Evolutionary conservation across 2,888 invertebrate species (phyloP), one percentile per base, ranked within the genome.

Genomic region (Chymomyza procnemis): DNA sequence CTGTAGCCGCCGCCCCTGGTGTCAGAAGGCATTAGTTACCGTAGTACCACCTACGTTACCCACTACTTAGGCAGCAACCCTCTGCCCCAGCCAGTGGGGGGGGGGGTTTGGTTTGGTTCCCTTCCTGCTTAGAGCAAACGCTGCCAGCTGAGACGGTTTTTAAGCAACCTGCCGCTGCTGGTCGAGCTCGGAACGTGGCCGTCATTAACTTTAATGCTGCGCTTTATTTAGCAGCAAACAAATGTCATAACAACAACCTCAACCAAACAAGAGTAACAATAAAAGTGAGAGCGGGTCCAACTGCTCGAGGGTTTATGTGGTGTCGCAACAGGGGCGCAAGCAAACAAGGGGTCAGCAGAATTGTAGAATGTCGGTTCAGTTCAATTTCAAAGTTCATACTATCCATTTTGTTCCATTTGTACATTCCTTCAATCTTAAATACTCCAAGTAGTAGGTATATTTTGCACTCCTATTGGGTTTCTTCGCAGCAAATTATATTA

Each of bases 141-240:
- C 50, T 19, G 16, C 50, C 50, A 41, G 34, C 34, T n/a, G 21
- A 16, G 41, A 16, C 16, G 58, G 16, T 58, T 81, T 47, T 82
- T 81, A 86, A 86, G 81, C 74, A 81, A 81, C 78, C 82, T 81
- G 85, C 79, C 85, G 12, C 8, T 54, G 12, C 8, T 54, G 18
- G 61, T 19, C 48, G 22, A 50, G n/a, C 14, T 21, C 2, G 30
- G 3, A 63, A 63, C 54, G 64, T 75, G 85, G 80, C 76, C 82
- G 78, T 87, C 83, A 87, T 84, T 84, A 84, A 84, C 85, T 84
- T 84, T 84, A 87, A 82, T 87, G 85, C 75, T 73, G 61, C 80
- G 85, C 83, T 82, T 83, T 83, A 87, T 87, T 83, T 82, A 80
- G 78, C 83, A 79, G 78, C 82, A 80, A 82, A 82, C 86, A 86